These are phyloP conservation scores for Trichoplusia ni DNA, from an alignment of 1,140 invertebrate species.

Conservation along the genomic window DNA sequence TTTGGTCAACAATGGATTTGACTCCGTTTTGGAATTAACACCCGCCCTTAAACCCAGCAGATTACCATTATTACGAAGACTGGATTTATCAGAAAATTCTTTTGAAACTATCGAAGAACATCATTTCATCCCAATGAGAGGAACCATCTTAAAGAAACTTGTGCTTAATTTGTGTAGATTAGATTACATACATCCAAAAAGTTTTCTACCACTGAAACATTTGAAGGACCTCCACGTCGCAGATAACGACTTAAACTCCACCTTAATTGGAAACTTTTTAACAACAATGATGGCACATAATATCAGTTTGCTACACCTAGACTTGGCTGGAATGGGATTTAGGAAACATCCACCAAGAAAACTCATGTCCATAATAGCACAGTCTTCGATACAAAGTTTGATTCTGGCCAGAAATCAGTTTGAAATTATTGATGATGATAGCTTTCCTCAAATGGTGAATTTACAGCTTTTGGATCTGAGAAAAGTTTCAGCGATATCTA, in stretches of 20 bases:
- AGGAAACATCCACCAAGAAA: constrained; percentile 68
- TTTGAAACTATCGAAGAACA: constrained; percentile 63
- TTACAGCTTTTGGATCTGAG: constrained; percentile 77
- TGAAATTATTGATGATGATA: constrained; percentile 72
- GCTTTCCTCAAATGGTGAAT: constrained; percentile 80
- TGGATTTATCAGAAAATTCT: constrained; percentile 72
- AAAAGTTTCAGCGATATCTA: constrained; percentile 63
- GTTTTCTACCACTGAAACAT: constrained; percentile 71
- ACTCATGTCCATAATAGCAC: constrained; percentile 76
- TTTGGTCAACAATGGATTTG: constrained; percentile 75
- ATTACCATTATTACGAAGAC: constrained; percentile 58
- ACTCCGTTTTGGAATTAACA: constrained; percentile 56
- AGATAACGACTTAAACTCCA: constrained; percentile 77
- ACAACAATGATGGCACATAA: constrained; percentile 51
- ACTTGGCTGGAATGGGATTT: constrained; percentile 80
- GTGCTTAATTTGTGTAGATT: constrained; percentile 79
- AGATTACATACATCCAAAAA: constrained; percentile 76
- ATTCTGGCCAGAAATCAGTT: constrained; percentile 81
- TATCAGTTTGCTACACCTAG: constrained; percentile 73
- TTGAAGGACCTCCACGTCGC: constrained; percentile 75
- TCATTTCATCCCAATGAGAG: constrained; percentile 64
- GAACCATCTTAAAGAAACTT: constrained; percentile 61
- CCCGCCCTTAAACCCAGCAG: constrained; percentile 55
- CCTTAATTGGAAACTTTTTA: constrained; percentile 70
- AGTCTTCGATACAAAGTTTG: constrained; percentile 76